Base-by-base conservation (phyloP, 2,113 vertebrate species). In the Zeus faber region DNA sequence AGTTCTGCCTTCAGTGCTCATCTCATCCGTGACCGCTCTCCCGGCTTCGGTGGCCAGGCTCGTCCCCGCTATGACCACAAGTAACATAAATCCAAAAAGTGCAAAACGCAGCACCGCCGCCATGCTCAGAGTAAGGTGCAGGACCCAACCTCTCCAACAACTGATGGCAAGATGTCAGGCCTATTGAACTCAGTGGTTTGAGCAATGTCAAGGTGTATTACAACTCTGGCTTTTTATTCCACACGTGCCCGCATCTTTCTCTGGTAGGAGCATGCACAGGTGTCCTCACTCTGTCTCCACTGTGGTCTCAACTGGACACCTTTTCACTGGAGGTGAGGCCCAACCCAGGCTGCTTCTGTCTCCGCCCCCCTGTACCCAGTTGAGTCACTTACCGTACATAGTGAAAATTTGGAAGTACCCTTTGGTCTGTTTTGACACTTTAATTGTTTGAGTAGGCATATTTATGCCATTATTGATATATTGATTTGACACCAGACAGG, bases 361-460 rank as follows among this genome's bases (percentile, higher is more conserved):
- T 58, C 82, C 80, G 63, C 85, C 82, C 74, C 66, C 59, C 46
- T 29, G 3, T 5, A 77, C 64, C 72, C 52, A 41, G 76, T 67
- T 62, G 56, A 63, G 71, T 75, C 49, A 2, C 79, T 84, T n/a
- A n/a, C n/a, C n/a, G n/a, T n/a, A n/a, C n/a, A n/a, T n/a, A n/a
- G n/a, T n/a, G n/a, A n/a, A n/a, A n/a, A n/a, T n/a, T n/a, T n/a
- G n/a, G n/a, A 63, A 24, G 46, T n/a, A 10, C 31, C 31, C 16
- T 31, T 43, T 20, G 5, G 40, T 22, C 7, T 17, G 17, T 40
- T 40, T 33, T 44, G 40, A 17, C 39, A 17, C 14, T 41, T 31
- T 23, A 55, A 54, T 10, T 51, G n/a, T 1, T n/a, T 39, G 20
- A 14, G 25, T 49, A 37, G 16, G 54, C 6, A 33, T 33, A 13